These are phyloP conservation scores for Clusia tigrina DNA, from an alignment of 2,888 invertebrate genomes.

Conservation along the genomic window DNA sequence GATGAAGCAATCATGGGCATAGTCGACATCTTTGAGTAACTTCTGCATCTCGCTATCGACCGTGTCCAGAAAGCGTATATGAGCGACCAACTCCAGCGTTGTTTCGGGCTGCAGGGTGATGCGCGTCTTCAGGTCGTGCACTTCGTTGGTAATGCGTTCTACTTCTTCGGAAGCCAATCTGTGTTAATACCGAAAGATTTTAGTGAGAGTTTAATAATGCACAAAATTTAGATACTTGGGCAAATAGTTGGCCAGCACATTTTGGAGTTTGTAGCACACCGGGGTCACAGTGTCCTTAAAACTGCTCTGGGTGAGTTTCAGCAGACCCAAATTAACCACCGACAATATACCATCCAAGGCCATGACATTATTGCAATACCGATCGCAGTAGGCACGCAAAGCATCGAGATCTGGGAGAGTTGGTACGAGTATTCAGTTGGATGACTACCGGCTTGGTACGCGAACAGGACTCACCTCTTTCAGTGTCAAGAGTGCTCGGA, in stretches of 20 bases:
- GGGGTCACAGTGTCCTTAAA: slow-evolving; percentile 78
- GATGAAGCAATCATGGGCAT: slow-evolving; percentile 83
- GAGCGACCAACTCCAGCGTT: slow-evolving; percentile 75
- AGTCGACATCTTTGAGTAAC: slow-evolving; percentile 78
- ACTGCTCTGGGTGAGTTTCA: slow-evolving; percentile 74
- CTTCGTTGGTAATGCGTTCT: slow-evolving; percentile 56
- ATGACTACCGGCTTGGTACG: background rate
- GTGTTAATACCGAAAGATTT: slow-evolving; percentile 14
- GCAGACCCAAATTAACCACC: slow-evolving; percentile 75
- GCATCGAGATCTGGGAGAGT: slow-evolving; percentile 66
- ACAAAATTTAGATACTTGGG: slow-evolving; percentile 72
- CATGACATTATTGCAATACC: slow-evolving; percentile 75
- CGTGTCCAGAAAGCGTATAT: slow-evolving; percentile 67
- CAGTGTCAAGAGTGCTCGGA: slow-evolving; percentile 70
- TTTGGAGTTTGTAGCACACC: slow-evolving; percentile 74
- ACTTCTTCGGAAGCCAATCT: slow-evolving; percentile 74
- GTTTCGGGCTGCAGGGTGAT: slow-evolving; percentile 73
- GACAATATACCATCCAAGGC: slow-evolving; percentile 73
- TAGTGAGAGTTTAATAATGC: background rate
- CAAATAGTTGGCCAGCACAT: slow-evolving; percentile 71
- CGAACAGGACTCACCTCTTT: slow-evolving; percentile 68
- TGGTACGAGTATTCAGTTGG: background rate
- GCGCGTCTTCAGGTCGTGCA: slow-evolving; percentile 70
- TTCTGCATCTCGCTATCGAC: slow-evolving; percentile 72
- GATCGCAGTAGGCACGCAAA: slow-evolving; percentile 74